phyloP scores from a whole-genome alignment of 1,140 invertebrate genomes.

The Drosophila kepulauana region DNA sequence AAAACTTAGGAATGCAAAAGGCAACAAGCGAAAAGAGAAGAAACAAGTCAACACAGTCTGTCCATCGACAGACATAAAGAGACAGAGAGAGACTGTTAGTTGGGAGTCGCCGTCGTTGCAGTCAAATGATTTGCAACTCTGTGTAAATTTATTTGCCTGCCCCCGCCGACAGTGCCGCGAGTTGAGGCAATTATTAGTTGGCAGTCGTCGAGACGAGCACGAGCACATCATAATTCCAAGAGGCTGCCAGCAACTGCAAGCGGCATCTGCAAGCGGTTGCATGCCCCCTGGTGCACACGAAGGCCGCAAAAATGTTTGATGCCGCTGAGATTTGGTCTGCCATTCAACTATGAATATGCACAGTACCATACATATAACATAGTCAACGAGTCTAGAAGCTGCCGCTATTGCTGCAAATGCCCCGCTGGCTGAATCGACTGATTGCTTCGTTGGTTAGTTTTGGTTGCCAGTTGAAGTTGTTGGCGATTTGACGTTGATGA shows the following conservation, averaged over 20 bases:
- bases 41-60: constrained; percentile 38
- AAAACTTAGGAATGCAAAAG: constrained; percentile 59
- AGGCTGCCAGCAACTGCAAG: constrained; percentile 32
- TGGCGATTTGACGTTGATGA: constrained; percentile 71
- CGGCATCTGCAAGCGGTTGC: constrained; percentile 29
- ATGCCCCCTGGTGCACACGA: constrained; percentile 63
- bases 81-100: constrained; percentile 12
- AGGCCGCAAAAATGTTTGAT: constrained; percentile 59
- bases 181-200: constrained; percentile 67
- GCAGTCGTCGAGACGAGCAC: constrained; percentile 53
- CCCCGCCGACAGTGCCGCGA: not conserved
- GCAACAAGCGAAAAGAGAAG: constrained; percentile 31
- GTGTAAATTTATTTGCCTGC: constrained; percentile 74
- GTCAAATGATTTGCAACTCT: constrained; percentile 80
- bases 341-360: constrained; percentile 18
- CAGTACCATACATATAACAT: not conserved
- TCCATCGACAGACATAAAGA: not conserved
- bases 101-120: constrained; percentile 37
- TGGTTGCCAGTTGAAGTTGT: constrained; percentile 17
- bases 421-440: constrained; percentile 22
- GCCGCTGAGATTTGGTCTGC: constrained; percentile 60
- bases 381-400: not conserved
- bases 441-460: constrained; percentile 33
- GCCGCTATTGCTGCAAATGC: not conserved
- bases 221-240: constrained; percentile 61